phyloP scores from a whole-genome alignment of 2,113 vertebrate species.

The Zootoca vivipara region DNA sequence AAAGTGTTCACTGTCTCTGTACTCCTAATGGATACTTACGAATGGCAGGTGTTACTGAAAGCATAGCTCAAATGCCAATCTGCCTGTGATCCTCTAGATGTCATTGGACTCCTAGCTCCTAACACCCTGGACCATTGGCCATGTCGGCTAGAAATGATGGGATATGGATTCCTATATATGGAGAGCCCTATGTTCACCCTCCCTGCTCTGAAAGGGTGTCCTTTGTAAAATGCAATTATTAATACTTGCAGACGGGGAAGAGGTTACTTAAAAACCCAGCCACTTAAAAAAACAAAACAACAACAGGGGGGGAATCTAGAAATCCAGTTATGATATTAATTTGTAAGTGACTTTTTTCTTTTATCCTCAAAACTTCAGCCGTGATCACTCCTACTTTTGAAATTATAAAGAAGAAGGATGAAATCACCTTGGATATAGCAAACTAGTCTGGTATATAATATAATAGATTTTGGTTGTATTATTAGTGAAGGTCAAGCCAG shows the following conservation, averaged over 20 bases:
- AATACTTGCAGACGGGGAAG: not conserved
- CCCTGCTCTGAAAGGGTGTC: not conserved
- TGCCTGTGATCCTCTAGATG: too few species aligned
- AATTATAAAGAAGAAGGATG: slow-evolving; percentile 7
- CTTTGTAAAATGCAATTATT: not conserved
- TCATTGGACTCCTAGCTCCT: too few species aligned
- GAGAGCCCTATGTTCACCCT: not conserved
- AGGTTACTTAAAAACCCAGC: too few species aligned
- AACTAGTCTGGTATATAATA: slow-evolving; percentile 53
- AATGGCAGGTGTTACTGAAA: too few species aligned
- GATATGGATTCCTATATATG: not conserved
- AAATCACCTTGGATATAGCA: slow-evolving; percentile 42
- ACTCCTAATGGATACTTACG: too few species aligned
- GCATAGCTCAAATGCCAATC: too few species aligned
- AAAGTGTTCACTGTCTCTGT: too few species aligned
- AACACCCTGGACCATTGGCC: too few species aligned
- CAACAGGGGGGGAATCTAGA: not conserved
- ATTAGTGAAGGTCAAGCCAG: slow-evolving; percentile 68
- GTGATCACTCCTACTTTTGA: slow-evolving; percentile 34
- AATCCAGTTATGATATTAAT: slow-evolving; percentile 47
- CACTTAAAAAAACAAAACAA: not conserved
- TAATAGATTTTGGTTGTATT: slow-evolving; percentile 67
- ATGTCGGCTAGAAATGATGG: too few species aligned
- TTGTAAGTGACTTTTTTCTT: not conserved
- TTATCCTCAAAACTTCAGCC: slow-evolving; percentile 9